Conservation (phyloP, 2,888 invertebrate genomes). For the Embidobia sp. region DNA sequence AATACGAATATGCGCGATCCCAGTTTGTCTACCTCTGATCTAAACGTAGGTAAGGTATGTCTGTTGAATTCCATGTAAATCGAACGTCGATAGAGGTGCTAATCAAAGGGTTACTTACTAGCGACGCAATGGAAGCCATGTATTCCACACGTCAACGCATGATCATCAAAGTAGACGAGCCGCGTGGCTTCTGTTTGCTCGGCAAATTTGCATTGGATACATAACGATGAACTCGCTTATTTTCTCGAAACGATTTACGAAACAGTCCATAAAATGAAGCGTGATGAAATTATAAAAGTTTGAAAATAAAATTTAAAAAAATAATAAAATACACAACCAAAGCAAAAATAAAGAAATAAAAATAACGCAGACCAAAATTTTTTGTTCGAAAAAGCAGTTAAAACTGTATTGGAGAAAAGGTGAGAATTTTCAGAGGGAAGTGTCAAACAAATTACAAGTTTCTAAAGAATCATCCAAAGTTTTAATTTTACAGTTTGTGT, state of each 20-base stretch:
- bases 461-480: no score
- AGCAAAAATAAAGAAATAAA: no score
- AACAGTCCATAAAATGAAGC: constrained; percentile 65
- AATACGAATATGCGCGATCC: no score
- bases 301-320: no score
- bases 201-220: constrained; percentile 72
- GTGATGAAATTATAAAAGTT: constrained; percentile 20
- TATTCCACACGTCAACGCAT: constrained; percentile 44
- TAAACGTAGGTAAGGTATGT: constrained; percentile 22
- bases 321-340: no score
- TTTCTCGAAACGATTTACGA: constrained; percentile 57
- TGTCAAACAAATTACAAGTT: no score
- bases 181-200: constrained; percentile 69
- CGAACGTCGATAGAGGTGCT: constrained; percentile 54
- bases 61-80: constrained; percentile 46
- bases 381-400: no score
- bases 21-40: no score
- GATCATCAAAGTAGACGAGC: constrained; percentile 51
- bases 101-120: constrained; percentile 56
- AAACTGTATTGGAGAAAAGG: no score
- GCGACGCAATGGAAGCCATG: constrained; percentile 50
- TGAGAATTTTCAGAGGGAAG: no score
- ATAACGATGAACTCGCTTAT: constrained; percentile 73
- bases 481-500: no score
- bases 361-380: no score